phyloP scores from a whole-genome alignment of 2,888 invertebrate genomes.

The Folsomia manolachei region DNA sequence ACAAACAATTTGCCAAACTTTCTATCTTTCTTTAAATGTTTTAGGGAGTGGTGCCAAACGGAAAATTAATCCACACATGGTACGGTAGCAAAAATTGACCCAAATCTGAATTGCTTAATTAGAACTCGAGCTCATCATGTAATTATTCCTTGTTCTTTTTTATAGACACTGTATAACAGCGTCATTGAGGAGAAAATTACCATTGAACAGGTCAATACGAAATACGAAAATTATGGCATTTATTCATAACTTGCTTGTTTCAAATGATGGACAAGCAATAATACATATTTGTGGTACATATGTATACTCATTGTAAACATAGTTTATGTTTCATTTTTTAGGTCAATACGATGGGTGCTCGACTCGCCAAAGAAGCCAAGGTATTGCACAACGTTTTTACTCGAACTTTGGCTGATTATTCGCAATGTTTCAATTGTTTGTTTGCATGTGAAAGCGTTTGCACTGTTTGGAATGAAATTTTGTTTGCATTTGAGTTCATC shows the following conservation, averaged over 20 bases:
- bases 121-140: neutral
- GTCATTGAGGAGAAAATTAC: slow-evolving; percentile 89
- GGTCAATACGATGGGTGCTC: slow-evolving; percentile 49
- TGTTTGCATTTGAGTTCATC: no score
- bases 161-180: slow-evolving; percentile 88
- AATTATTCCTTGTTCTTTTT: slow-evolving; percentile 47
- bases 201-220: slow-evolving; percentile 65
- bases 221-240: no score
- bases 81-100: no score
- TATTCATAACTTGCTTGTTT: no score
- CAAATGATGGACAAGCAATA: slow-evolving; percentile 90
- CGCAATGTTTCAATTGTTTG: neutral
- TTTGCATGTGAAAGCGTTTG: slow-evolving; percentile 3
- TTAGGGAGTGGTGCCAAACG: slow-evolving; percentile 70
- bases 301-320: slow-evolving; percentile 76
- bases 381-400: slow-evolving; percentile 25
- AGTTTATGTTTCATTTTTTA: neutral
- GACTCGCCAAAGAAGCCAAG: slow-evolving; percentile 50
- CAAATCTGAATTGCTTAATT: slow-evolving; percentile 46
- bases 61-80: slow-evolving; percentile 75
- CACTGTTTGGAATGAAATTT: neutral
- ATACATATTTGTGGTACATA: slow-evolving; percentile 68
- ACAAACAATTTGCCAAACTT: no score
- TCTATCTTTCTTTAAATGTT: no score
- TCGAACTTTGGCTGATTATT: neutral